Base-by-base conservation (phyloP, 2,888 invertebrate genomes). In the Netelia fuscicornis region DNA sequence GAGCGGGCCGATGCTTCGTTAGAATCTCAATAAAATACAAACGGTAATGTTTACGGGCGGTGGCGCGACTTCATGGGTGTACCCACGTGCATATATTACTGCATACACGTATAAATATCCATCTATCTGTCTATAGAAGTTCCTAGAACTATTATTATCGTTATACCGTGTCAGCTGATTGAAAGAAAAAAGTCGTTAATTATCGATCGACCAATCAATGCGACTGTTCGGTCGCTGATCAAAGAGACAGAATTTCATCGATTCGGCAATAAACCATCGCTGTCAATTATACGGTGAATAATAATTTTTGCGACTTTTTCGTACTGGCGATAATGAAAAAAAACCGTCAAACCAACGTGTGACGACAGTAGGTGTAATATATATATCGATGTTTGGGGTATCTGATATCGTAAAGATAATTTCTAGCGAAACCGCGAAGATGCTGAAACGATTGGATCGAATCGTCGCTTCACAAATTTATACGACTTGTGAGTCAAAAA, bases 21-120 rank as follows among this genome's bases (percentile, higher is more conserved):
- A 76, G 81, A 81, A 81, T 84, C 56, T 77, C 84, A 77, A 77
- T 81, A 81, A 81, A 78, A 77, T 81, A 68, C 72, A 77, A 81
- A 72, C 74, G 72, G 68, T 71, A 68, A 77, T 81, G 67, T 72
- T 84, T 81, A 81, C 67, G 76, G 60, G 48, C 76, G 10, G 13
- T 77, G 23, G 30, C 48, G 58, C 37, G 56, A 58, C 56, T 65
- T 77, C 67, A 30, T 58, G 48, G 71, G 25, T 70, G 25, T 37
- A 67, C 17, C 13, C 71, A 23, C 62, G 44, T 23, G 37, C 64
- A 48, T 60, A 44, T 56, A 56, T 17, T 56, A 56, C 13, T 1
- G n/a, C 56, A 56, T 17, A 20, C 56, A 20, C 20, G 8, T 56
- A 56, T 20, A 56, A 13, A 52, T 52, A 52, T 52, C 52, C 2